A percentile compares a stretch with the other conserved stretches of the same genome.
Conservation (phyloP, 2,888 invertebrate species). For the Thera britannica region DNA sequence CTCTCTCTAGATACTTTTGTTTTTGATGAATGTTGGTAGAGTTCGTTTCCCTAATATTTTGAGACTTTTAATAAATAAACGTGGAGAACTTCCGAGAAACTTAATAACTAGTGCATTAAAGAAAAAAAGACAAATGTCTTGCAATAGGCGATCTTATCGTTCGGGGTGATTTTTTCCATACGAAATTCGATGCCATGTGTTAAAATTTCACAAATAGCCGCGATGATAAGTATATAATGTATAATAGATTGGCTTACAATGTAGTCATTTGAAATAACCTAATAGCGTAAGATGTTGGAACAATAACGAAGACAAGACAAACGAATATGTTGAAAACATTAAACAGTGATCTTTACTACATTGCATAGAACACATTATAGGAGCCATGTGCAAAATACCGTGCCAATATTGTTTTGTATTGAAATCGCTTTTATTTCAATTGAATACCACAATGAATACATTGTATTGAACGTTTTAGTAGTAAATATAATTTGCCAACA, state of each 20-base stretch:
- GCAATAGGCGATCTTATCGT: too few species aligned
- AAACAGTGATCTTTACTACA: conserved; percentile 56
- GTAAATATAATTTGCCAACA: conserved; percentile 6
- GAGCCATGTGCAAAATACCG: conserved; percentile 49
- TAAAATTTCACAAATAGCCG: not conserved
- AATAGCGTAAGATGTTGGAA: not conserved
- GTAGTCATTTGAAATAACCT: not conserved
- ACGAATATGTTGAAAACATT: conserved; percentile 55
- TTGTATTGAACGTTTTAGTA: conserved; percentile 3
- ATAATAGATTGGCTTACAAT: not conserved
- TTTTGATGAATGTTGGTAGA: too few species aligned
- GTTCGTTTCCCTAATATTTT: too few species aligned
- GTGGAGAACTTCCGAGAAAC: too few species aligned
- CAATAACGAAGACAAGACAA: not conserved
- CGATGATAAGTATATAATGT: not conserved
- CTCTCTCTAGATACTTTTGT: too few species aligned
- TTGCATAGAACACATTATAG: conserved; percentile 48
- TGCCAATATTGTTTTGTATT: conserved; percentile 24
- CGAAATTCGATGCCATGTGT: too few species aligned
- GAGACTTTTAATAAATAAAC: too few species aligned
- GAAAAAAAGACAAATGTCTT: too few species aligned
- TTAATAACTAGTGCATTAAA: too few species aligned
- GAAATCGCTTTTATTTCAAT: conserved; percentile 20
- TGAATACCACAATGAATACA: conserved; percentile 25
- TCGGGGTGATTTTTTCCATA: too few species aligned